Base-by-base conservation (phyloP, 2,113 vertebrate species). In the Silurus asotus region DNA sequence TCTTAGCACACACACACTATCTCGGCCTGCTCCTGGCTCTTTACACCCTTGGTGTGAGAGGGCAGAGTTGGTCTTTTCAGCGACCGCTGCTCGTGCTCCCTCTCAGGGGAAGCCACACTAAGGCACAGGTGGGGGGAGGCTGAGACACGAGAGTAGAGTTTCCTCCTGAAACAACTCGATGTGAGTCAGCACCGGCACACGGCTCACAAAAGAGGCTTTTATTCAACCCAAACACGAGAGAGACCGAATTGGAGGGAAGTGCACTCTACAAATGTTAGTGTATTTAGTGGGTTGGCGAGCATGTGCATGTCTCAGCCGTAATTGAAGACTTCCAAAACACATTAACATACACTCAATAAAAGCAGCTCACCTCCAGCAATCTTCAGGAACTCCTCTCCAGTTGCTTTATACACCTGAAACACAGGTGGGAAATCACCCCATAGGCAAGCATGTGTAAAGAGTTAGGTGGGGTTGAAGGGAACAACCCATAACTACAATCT, bases 351-450 rank as follows among this genome's bases (percentile, higher is more conserved):
- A 20, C 2, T 87, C 86, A 79, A 8, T 45, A 58, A 85, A 25
- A 85, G 89, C 91, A 91, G 92, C 97, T 96, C 89, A 99, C 98
- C 98, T 95, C 97, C 98, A 90, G 97, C 98, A 7, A 99, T 99
- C 95, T 99, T 99, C 87, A 98, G 93, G 90, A 99, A 99, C 90
- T 99, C 97, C 89, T 99, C 97, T 86, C 97, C 97, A 37, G 97
- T 97, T 64, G 97, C 97, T 93, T 97, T 99, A 93, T 99, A 99
- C 76, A 99, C 97, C 97, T 99, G 90, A 62, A 88, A 81, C 2
- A 56, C 19, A 86, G 25, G n/a, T 6, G 11, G 0, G 17, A 74
- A 11, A 62, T 58, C 28, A 45, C 11, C 28, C 58, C 61, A 28
- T 17, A 28, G 14, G 74, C 51, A 55, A 61, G 77, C 1, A 15